These are phyloP conservation scores for Tapirus indicus DNA, from an alignment of 2,797 vertebrate species.

Conservation along the genomic window DNA sequence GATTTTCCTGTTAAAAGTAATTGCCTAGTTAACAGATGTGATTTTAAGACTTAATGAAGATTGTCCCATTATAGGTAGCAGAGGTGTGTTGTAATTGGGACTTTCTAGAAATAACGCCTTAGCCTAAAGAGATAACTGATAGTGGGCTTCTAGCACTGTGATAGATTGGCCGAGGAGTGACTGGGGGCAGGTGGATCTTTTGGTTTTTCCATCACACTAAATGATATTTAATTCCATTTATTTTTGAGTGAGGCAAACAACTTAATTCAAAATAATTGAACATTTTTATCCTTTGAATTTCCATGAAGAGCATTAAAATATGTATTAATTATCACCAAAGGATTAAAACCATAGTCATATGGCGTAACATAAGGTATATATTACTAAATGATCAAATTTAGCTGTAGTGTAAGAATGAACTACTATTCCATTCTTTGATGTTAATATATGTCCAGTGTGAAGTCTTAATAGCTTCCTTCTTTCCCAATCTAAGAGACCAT, in stretches of 20 bases:
- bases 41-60: slow-evolving; percentile 52
- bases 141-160: slow-evolving; percentile 6
- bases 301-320: slow-evolving; percentile 37
- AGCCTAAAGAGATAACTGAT: slow-evolving; percentile 22
- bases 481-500: slow-evolving; percentile 69
- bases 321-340: slow-evolving; percentile 70
- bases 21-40: slow-evolving; percentile 33
- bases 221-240: slow-evolving; percentile 63
- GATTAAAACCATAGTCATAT: slow-evolving; percentile 65
- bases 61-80: slow-evolving; percentile 12
- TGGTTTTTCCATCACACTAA: slow-evolving; percentile 19
- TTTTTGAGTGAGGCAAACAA: slow-evolving; percentile 47
- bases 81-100: slow-evolving; percentile 30
- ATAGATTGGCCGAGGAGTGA: neutral
- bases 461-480: slow-evolving; percentile 68
- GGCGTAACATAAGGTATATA: slow-evolving; percentile 62
- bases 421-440: slow-evolving; percentile 64
- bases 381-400: slow-evolving; percentile 75
- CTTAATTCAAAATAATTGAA: slow-evolving; percentile 57
- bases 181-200: neutral
- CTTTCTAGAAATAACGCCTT: slow-evolving; percentile 55
- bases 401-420: slow-evolving; percentile 59
- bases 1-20: slow-evolving; percentile 56
- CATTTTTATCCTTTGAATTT: slow-evolving; percentile 59
- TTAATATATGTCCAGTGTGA: slow-evolving; percentile 75